phyloP scores from a whole-genome alignment of 2,113 vertebrate genomes.

The Lates calcarifer region DNA sequence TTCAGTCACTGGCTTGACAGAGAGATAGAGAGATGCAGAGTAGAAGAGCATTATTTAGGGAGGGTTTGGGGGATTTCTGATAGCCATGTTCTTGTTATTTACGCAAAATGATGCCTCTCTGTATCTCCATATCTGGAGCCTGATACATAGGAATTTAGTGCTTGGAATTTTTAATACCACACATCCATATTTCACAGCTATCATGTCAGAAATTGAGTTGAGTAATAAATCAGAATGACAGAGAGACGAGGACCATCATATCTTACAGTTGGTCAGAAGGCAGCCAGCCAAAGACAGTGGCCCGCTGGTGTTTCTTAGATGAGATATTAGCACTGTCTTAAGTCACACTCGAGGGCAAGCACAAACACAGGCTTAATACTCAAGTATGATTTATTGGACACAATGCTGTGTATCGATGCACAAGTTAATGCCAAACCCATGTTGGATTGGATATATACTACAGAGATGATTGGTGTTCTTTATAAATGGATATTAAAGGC shows the following conservation, averaged over 20 bases:
- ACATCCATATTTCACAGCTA: conserved; percentile 57
- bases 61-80: conserved; percentile 30
- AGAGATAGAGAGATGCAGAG: conserved; percentile 14
- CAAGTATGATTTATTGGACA: conserved; percentile 68
- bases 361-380: conserved; percentile 31
- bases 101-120: conserved; percentile 40
- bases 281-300: conserved; percentile 44
- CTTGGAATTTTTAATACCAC: conserved; percentile 42
- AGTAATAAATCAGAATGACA: conserved; percentile 67
- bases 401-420: conserved; percentile 23
- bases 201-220: conserved; percentile 50
- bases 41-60: conserved; percentile 11
- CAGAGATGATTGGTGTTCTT: conserved; percentile 33
- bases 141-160: conserved; percentile 21
- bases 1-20: conserved; percentile 40
- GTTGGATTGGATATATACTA: conserved; percentile 31
- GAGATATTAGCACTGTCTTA: conserved; percentile 63
- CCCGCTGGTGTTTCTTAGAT: conserved; percentile 34
- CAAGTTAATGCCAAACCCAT: conserved; percentile 48
- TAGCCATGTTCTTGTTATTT: conserved; percentile 40
- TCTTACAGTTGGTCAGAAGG: conserved; percentile 58
- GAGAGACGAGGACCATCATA: conserved; percentile 39
- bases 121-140: conserved; percentile 31
- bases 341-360: conserved; percentile 35
- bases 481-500: conserved; percentile 20